Conservation (phyloP, 1,140 invertebrate species). For the Pentalonia nigronervosa region DNA sequence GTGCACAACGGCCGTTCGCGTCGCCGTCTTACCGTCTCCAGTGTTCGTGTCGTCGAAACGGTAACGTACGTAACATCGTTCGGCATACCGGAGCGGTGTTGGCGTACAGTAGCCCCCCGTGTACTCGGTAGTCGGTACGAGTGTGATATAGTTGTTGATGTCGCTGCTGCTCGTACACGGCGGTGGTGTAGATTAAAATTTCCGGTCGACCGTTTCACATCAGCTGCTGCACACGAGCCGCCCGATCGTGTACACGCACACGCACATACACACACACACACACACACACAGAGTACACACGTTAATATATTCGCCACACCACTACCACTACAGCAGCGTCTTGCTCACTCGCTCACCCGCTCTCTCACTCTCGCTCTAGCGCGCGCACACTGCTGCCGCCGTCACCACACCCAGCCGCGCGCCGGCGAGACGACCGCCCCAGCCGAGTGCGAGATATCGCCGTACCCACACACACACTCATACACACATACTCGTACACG, state of each 20-base stretch:
- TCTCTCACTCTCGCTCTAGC: slow-evolving; percentile 40
- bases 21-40: neutral
- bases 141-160: neutral
- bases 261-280: neutral
- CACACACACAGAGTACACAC: neutral
- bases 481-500: slow-evolving; percentile 1
- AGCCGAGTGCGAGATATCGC: slow-evolving; percentile 57
- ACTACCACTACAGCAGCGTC: neutral
- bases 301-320: neutral
- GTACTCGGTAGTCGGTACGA: slow-evolving; percentile 1
- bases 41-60: neutral
- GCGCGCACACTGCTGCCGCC: slow-evolving; percentile 47
- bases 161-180: neutral
- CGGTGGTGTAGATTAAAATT: slow-evolving; percentile 54
- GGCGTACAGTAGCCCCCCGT: neutral
- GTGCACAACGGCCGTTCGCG: neutral
- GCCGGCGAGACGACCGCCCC: slow-evolving; percentile 57
- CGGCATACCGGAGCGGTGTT: neutral
- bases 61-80: neutral
- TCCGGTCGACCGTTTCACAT: slow-evolving; percentile 53
- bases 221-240: slow-evolving; percentile 55
- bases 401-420: slow-evolving; percentile 57
- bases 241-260: slow-evolving; percentile 2
- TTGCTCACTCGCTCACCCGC: neutral
- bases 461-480: slow-evolving; percentile 33